Evolutionary conservation across 2,888 invertebrate species (phyloP), one percentile per base, ranked within the genome.

Genomic region (Nemapogon koenigi): DNA sequence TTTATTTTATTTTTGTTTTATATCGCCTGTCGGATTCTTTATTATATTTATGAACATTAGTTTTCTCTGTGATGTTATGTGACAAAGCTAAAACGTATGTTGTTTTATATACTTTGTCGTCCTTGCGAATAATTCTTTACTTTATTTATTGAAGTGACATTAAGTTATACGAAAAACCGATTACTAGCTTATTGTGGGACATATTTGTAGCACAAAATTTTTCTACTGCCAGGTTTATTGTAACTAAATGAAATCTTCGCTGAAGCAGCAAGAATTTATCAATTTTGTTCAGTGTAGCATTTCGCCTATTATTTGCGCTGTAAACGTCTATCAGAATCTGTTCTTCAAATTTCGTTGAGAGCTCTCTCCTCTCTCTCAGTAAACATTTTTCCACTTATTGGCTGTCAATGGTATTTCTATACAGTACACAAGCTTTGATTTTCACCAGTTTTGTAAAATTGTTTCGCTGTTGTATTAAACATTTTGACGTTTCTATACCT

Each of bases 271-370:
- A n/a, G n/a, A n/a, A n/a, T n/a, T n/a, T n/a, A n/a, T n/a, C n/a
- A n/a, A n/a, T n/a, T n/a, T n/a, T 2, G 4, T 31, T 31, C 31
- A 29, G 6, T 29, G 29, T 4, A 29, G 6, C 29, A 29, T 29
- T 29, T 29, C 15, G 16, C 15, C 16, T 31, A 31, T 31, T 28
- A 31, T 31, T 31, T 31, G 31, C 16, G 17, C 31, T 15, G 15
- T 31, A 14, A 31, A 31, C 15, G 31, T 16, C 31, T 31, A 16
- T 31, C 31, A 15, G 7, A 31, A 11, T n/a, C 31, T 16, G 15
- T 14, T 31, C 10, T 16, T 16, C 16, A 17, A 31, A 6, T 31
- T 31, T n/a, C 17, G 17, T 31, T 16, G 7, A 16, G 15, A 31
- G 31, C 11, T 14, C 17, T n/a, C n/a, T n/a, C n/a, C n/a, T 31